Evolutionary conservation across 2,888 invertebrate species (phyloP).

Genomic region (Lasioglossum morio): DNA sequence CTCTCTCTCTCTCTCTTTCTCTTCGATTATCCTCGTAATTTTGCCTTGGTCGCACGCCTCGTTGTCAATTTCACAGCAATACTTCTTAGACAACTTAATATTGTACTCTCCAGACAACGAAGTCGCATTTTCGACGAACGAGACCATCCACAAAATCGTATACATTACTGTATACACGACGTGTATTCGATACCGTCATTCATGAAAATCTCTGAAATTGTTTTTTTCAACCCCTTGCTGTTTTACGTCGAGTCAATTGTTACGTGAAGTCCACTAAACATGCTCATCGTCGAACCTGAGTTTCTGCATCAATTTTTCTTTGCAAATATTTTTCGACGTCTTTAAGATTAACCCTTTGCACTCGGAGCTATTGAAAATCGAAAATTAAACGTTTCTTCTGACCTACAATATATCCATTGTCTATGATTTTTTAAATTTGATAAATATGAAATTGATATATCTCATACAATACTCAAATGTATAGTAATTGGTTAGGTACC

Average conservation of each 20-base stretch:
- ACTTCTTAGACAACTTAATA: neutral
- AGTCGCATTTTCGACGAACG: neutral
- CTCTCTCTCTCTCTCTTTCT: neutral
- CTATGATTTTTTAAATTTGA: too few relatives aligned
- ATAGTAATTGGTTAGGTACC: too few relatives aligned
- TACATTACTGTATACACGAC: neutral
- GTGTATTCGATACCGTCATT: neutral
- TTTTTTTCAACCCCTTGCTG: neutral
- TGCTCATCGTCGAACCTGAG: too few relatives aligned
- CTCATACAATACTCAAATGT: too few relatives aligned
- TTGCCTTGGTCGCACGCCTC: slow-evolving; percentile 1
- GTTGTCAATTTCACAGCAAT: neutral
- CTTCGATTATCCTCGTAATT: neutral
- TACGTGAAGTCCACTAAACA: too few relatives aligned
- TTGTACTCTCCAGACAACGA: neutral
- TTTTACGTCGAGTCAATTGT: neutral
- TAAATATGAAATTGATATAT: too few relatives aligned
- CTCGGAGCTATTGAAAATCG: too few relatives aligned
- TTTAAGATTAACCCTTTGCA: too few relatives aligned
- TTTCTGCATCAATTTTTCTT: too few relatives aligned
- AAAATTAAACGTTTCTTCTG: too few relatives aligned
- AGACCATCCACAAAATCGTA: neutral
- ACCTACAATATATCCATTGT: too few relatives aligned
- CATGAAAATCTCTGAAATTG: neutral
- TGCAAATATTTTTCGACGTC: too few relatives aligned